Base-by-base conservation (phyloP, 2,888 invertebrate genomes). In the Lasioglossum leucozonium region DNA sequence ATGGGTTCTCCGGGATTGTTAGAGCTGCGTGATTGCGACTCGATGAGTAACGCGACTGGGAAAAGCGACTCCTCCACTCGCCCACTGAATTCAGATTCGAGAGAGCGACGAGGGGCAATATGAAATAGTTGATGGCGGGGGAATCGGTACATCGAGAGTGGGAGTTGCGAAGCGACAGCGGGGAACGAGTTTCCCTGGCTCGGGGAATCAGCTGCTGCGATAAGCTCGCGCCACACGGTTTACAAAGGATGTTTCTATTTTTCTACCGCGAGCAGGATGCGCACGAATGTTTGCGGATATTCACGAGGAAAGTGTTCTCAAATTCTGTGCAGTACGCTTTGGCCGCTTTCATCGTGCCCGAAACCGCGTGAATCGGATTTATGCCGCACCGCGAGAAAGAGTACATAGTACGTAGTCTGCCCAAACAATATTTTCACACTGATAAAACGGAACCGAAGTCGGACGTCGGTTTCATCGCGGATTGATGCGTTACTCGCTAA, bases 401-500 rank as follows among this genome's bases (percentile, higher is more conserved):
- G n/a, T n/a, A n/a, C n/a, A n/a, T n/a, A n/a, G n/a, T n/a, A n/a
- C n/a, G n/a, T 62, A 81, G 71, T 44, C 58, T 55, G 4, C 34
- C 51, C 40, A 73, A 62, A 80, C 69, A 69, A 69, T 74, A 34
- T 74, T 58, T 73, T 67, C 67, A n/a, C 37, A 4, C 34, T 11
- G 82, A 69, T 69, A 79, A 79, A 72, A 79, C 34, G 26, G 51
- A 42, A 44, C 40, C 40, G n/a, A 10, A 37, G 40, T 16, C 42
- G n/a, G 26, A 37, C 37, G 44, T 37, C 40, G 76, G 58, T 44
- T 72, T 76, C 18, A 58, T 26, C n/a, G 22, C n/a, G 69, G 51
- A 67, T 4, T 6, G 22, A 37, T 44, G n/a, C n/a, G 37, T 37
- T 55, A 47, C 34, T 69, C 55, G 26, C 73, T n/a, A 55, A 67